Base-by-base conservation (phyloP, 2,113 vertebrate species). In the Eudyptes chrysolophus region DNA sequence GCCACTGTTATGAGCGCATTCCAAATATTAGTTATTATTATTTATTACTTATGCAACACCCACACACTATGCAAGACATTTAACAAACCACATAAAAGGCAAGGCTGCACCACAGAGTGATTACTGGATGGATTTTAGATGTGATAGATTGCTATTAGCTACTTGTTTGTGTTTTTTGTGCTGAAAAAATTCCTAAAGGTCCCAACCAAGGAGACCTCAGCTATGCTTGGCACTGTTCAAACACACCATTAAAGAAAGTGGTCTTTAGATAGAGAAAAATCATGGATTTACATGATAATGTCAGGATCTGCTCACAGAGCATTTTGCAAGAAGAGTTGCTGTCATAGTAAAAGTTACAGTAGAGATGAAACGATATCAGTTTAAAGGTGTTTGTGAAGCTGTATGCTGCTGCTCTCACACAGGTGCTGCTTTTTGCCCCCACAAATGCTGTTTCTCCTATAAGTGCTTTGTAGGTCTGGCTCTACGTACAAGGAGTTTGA, bases 11-110 rank as follows among this genome's bases (percentile, higher is more conserved):
- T 20, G 49, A 92, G 79, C 88, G 49, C 85, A 96, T 94, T 94
- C 34, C 77, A 95, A 95, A 96, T 97, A 93, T 92, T 69, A 93
- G 78, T 95, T 94, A 92, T 95, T 91, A 66, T 96, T 97, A 95
- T 97, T 97, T 97, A 93, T 97, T 97, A 82, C 92, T 96, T 94
- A 64, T 90, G 66, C 92, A 88, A 92, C 94, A 83, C 84, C 92
- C 92, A 61, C 87, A 54, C 66, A 3, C 57, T 70, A 61, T 66
- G 82, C 54, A 27, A 93, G 90, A 17, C 94, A 92, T 95, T 97
- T 90, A 95, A 88, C 70, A 94, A 94, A 96, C 97, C 97, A 66
- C 96, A 95, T 26, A 90, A 96, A 95, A 95, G 95, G 87, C 77
- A 86, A 34, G 90, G 75, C 96, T 92, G 92, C 49, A 90, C 92